phyloP scores from a whole-genome alignment of 2,797 vertebrate species.

The Leptatherina wallacei region DNA sequence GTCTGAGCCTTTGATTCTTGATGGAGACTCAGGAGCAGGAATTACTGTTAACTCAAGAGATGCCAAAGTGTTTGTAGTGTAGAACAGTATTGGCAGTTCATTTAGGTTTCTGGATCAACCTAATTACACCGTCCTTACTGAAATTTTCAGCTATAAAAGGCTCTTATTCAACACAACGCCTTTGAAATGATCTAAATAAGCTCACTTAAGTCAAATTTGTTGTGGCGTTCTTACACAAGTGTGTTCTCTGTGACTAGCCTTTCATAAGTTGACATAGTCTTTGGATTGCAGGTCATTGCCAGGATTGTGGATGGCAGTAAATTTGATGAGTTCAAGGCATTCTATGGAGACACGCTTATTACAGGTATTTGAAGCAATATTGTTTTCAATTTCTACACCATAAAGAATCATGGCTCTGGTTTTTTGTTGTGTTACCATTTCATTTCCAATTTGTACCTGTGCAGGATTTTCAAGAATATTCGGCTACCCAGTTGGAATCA shows the following conservation, averaged over 20 bases:
- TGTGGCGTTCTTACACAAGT: not conserved
- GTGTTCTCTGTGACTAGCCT: constrained; percentile 6
- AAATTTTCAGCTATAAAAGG: not conserved
- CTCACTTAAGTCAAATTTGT: not conserved
- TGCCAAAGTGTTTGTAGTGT: constrained; percentile 48
- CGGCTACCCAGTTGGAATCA: constrained; percentile 95
- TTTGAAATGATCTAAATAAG: constrained; percentile 18
- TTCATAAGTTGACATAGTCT: constrained; percentile 17
- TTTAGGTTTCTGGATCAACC: constrained; percentile 45
- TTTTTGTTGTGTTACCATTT: not conserved
- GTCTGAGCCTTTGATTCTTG: constrained; percentile 45
- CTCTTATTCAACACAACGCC: not conserved
- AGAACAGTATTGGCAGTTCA: constrained; percentile 42
- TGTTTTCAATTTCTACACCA: not conserved
- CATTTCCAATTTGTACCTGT: constrained; percentile 6
- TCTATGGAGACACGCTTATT: constrained; percentile 96
- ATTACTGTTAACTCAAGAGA: constrained; percentile 44
- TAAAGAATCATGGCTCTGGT: not conserved
- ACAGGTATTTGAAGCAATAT: constrained; percentile 86
- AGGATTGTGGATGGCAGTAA: constrained; percentile 98
- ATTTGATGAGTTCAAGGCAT: constrained; percentile 97
- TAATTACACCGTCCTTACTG: constrained; percentile 20
- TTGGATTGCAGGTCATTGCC: constrained; percentile 90
- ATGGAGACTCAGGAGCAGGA: constrained; percentile 44
- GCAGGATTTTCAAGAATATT: constrained; percentile 96